A percentile compares a stretch with the other conserved stretches of the same genome.
Evolutionary conservation across 92 coral and sea anemone genomes (phyloP).

Genomic region (Zoanthus solanderi): DNA sequence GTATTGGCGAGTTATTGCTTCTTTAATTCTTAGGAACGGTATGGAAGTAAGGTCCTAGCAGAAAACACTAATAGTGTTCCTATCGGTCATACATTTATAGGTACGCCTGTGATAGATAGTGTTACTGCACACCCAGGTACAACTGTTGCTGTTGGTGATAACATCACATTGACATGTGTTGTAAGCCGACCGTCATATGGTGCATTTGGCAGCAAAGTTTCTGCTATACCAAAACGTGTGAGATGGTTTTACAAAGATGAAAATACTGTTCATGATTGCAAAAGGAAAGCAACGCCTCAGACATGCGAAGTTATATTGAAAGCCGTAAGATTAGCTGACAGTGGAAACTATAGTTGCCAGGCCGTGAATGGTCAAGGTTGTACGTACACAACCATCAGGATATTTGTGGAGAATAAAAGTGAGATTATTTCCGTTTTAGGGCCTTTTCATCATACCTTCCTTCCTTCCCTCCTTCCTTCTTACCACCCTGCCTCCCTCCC

Average conservation of each 20-base stretch:
- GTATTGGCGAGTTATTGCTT: too few relatives aligned
- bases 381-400: background rate
- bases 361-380: background rate
- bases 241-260: background rate
- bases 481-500: too few relatives aligned
- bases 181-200: slow-evolving; percentile 8
- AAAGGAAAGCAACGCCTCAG: background rate
- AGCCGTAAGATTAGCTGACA: slow-evolving; percentile 4
- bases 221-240: slow-evolving; percentile 9
- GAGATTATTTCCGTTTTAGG: background rate
- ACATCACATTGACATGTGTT: slow-evolving; percentile 21
- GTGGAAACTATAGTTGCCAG: slow-evolving; percentile 46
- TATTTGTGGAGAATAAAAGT: background rate
- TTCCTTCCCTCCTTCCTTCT: background rate
- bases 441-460: too few relatives aligned
- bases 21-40: too few relatives aligned
- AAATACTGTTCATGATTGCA: background rate
- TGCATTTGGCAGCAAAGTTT: slow-evolving; percentile 9
- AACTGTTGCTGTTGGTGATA: slow-evolving; percentile 3
- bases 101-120: slow-evolving; percentile 24
- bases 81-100: background rate
- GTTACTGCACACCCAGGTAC: background rate
- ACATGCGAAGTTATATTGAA: slow-evolving; percentile 8
- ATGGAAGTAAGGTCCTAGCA: too few relatives aligned
- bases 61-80: too few relatives aligned